Conservation (phyloP, 2,113 vertebrate genomes). For the Atractosteus spatula region DNA sequence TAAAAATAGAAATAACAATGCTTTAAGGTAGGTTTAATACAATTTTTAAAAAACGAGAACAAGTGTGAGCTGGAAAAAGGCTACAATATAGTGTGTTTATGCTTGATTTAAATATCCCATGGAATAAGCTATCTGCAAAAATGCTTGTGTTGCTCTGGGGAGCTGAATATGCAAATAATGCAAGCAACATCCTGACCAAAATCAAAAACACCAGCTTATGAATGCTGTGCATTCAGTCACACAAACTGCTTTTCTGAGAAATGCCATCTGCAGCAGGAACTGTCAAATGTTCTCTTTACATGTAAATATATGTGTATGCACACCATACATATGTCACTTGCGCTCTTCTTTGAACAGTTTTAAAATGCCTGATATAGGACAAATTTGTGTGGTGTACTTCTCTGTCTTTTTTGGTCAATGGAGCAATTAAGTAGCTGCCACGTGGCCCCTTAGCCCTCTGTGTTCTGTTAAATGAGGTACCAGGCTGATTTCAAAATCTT, state of each 20-base stretch:
- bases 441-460: not conserved
- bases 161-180: not conserved
- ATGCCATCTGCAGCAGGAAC: not conserved
- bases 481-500: not conserved
- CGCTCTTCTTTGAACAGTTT: not conserved
- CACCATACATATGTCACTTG: not conserved
- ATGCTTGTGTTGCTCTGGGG: not conserved
- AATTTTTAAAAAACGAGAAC: too few relatives aligned
- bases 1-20: too few relatives aligned
- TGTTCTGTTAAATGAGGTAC: not conserved
- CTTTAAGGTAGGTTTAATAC: too few relatives aligned
- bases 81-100: not conserved
- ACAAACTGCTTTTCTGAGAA: not conserved
- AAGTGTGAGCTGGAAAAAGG: too few relatives aligned
- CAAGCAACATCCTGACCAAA: slow-evolving; percentile 3
- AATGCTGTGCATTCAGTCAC: not conserved
- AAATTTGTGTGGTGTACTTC: not conserved
- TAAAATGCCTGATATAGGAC: not conserved
- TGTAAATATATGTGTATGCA: slow-evolving; percentile 1
- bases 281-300: not conserved
- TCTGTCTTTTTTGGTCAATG: not conserved
- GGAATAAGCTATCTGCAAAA: not conserved
- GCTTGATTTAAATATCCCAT: not conserved
- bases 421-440: not conserved
- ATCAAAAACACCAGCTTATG: not conserved